These are phyloP conservation scores for Neosalanx taihuensis DNA, from an alignment of 2,797 vertebrate species.

Conservation along the genomic window DNA sequence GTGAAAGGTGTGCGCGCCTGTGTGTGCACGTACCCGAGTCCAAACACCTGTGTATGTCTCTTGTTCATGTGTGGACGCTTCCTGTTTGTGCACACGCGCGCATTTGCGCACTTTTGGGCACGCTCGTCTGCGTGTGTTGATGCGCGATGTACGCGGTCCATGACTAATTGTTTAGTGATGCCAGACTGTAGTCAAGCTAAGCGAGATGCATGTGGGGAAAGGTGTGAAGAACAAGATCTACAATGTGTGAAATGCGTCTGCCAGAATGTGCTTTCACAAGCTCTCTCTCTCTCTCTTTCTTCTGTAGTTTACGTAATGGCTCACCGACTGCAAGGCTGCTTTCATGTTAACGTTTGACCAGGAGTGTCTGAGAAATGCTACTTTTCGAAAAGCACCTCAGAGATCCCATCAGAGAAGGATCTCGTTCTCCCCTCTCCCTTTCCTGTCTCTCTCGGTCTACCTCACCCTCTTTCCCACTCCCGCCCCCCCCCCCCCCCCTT, in stretches of 20 bases:
- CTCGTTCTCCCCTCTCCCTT: no score
- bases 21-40: not conserved
- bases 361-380: not conserved
- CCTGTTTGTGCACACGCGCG: no score
- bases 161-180: conserved; percentile 20
- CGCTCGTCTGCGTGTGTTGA: conserved; percentile 17
- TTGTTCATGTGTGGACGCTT: not conserved
- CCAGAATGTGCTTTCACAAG: not conserved
- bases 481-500: not conserved
- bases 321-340: not conserved
- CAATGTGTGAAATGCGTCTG: not conserved
- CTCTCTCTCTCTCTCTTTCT: not conserved
- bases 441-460: not conserved
- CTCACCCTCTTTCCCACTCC: not conserved
- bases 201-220: conserved; percentile 28
- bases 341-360: not conserved
- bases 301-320: not conserved
- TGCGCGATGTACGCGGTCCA: conserved; percentile 16
- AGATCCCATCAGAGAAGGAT: not conserved
- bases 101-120: conserved; percentile 20
- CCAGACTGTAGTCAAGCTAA: not conserved
- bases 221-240: not conserved
- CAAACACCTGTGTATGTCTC: not conserved
- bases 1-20: not conserved
- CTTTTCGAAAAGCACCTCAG: not conserved